Percentiles rank a stretch among this genome's conserved stretches.
Conservation (phyloP, 2,888 invertebrate species). For the Tiphia femorata region DNA sequence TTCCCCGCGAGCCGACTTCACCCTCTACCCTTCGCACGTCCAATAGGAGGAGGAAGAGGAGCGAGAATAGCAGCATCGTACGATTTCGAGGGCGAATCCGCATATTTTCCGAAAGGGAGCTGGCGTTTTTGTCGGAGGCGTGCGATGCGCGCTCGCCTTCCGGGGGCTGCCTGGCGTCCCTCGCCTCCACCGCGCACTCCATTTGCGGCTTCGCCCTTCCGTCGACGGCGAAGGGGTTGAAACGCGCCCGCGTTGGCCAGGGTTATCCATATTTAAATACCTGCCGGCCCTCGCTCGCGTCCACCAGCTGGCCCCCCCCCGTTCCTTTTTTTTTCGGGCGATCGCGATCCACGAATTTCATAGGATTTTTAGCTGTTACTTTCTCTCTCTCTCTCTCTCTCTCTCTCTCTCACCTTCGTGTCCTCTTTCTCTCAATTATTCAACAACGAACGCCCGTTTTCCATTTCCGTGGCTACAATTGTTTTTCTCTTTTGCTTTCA, state of each 20-base stretch:
- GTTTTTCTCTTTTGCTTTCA: too few species aligned
- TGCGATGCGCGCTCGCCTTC: conserved; percentile 12
- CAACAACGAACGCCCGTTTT: too few species aligned
- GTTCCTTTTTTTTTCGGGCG: conserved; percentile 26
- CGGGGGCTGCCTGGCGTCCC: too few species aligned
- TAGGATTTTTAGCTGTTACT: conserved; percentile 20
- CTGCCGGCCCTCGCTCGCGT: conserved; percentile 19
- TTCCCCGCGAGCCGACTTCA: too few species aligned
- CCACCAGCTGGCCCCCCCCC: conserved; percentile 18
- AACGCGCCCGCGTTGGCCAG: conserved; percentile 3
- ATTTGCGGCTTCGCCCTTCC: conserved; percentile 20
- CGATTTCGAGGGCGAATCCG: background rate
- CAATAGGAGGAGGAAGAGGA: background rate
- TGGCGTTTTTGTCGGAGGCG: conserved; percentile 1
- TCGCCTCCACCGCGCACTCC: too few species aligned
- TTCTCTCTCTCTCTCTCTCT: background rate
- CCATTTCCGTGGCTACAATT: too few species aligned
- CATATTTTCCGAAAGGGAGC: background rate
- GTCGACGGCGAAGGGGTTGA: conserved; percentile 27
- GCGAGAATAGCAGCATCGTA: too few species aligned
- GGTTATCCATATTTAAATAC: conserved; percentile 40
- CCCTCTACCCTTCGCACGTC: too few species aligned
- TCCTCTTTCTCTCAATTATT: too few species aligned
- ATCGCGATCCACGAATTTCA: conserved; percentile 22
- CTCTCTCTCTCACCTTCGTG: too few species aligned